Percentiles rank a stretch among this genome's conserved stretches.
Evolutionary conservation across 2,113 vertebrate genomes (phyloP).

Genomic region (Ardeotis arabs): DNA sequence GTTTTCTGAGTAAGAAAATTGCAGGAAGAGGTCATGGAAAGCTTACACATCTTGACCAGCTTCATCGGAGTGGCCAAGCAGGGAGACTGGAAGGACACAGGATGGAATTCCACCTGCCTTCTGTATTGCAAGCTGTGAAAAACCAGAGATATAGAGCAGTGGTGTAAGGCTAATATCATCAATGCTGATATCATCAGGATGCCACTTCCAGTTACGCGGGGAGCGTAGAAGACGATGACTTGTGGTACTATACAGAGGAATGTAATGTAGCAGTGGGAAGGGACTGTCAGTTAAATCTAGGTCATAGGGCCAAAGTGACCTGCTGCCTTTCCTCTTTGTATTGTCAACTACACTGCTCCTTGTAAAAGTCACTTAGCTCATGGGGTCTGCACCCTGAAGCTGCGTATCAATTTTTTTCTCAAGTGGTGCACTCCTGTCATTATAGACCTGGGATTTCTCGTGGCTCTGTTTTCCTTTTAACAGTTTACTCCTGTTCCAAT

Average conservation of each 20-base stretch:
- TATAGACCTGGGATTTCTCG: not conserved
- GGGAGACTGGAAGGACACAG: not conserved
- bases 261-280: not conserved
- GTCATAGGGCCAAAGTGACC: not conserved
- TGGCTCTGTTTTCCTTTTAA: not conserved
- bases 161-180: not conserved
- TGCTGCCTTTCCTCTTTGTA: not conserved
- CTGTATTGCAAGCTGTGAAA: not conserved
- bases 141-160: not conserved
- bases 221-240: not conserved
- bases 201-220: not conserved
- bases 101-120: not conserved
- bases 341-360: no score
- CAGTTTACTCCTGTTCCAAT: not conserved
- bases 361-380: not conserved
- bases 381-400: not conserved
- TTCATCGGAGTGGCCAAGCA: not conserved
- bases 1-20: not conserved
- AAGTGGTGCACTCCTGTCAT: not conserved
- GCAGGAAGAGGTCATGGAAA: not conserved
- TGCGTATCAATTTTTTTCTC: fast-evolving
- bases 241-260: not conserved
- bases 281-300: not conserved
- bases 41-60: not conserved
- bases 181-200: not conserved